Conservation (phyloP, 2,113 vertebrate genomes). For the Otis tarda region DNA sequence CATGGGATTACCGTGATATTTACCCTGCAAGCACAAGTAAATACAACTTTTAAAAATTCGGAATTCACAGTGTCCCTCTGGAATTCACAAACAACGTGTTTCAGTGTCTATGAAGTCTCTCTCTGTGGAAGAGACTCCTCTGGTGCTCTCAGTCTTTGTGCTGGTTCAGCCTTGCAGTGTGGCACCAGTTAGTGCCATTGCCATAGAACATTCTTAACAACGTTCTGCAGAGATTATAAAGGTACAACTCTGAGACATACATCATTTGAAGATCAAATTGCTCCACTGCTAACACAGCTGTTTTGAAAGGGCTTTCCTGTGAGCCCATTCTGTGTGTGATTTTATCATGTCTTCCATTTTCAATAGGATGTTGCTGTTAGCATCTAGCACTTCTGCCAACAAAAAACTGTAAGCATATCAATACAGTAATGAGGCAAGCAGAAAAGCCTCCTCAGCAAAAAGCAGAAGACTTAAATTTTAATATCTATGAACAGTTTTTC, state of each 20-base stretch:
- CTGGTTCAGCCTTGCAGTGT: background rate
- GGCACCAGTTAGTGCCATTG: background rate
- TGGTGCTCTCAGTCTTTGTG: background rate
- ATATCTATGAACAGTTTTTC: background rate
- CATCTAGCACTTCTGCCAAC: background rate
- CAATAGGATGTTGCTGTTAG: background rate
- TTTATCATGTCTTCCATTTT: constrained; percentile 10
- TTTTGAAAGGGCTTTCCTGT: constrained; percentile 33
- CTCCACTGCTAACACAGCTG: constrained; percentile 2
- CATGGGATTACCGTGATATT: constrained; percentile 86
- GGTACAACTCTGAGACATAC: background rate
- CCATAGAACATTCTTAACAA: background rate
- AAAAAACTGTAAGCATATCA: background rate
- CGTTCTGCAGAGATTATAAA: background rate
- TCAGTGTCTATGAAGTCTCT: no score
- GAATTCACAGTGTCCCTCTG: background rate
- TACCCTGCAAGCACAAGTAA: constrained; percentile 78
- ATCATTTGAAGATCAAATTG: background rate
- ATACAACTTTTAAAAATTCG: background rate
- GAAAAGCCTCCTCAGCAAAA: constrained; percentile 19
- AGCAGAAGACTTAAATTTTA: background rate
- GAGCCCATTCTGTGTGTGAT: background rate
- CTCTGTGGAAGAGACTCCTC: background rate
- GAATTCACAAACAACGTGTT: constrained; percentile 1
- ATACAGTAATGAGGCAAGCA: background rate